Base-by-base conservation (phyloP, 1,140 invertebrate genomes). In the Uloborus diversus region DNA sequence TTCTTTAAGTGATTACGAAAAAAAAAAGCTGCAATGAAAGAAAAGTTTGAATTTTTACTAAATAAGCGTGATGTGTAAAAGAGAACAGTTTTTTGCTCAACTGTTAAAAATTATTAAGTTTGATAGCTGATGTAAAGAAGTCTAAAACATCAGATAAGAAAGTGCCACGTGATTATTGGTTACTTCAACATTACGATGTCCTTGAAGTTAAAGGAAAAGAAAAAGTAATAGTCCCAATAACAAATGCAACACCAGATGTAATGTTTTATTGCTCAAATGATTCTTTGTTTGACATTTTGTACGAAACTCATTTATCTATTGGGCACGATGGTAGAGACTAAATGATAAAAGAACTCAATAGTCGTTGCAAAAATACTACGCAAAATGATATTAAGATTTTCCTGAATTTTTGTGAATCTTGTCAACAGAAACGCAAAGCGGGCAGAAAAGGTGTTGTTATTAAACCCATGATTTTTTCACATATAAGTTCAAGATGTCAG, bases 71-170 rank as follows among this genome's bases (percentile, higher is more conserved):
- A 33, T 27, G 35, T 64, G 61, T 64, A 32, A 32, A 64, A 65
- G 62, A 65, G 32, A 65, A 65, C 62, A 37, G 62, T 42, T 42
- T n/a, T 65, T 65, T 65, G 35, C 62, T 65, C 62, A 20, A 33
- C 62, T 20, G 35, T 42, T 5, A 42, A 42, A 42, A 42, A 42
- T 42, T 42, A 42, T 14, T n/a, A n/a, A n/a, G n/a, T n/a, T 64
- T 64, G 61, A 35, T 64, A n/a, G 61, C 61, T 28, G 61, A 64
- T 64, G 61, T 64, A 32, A 64, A 33, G 61, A 64, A 64, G 35
- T 64, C 51, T 56, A 56, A 23, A 64, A 28, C 30, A 64, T 64
- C n/a, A n/a, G n/a, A n/a, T n/a, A n/a, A n/a, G n/a, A n/a, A n/a
- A n/a, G n/a, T n/a, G n/a, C n/a, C n/a, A n/a, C n/a, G n/a, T n/a